Evolutionary conservation across 2,797 vertebrate species (phyloP), one percentile per base, ranked within the genome.

Genomic region (Eleutherodactylus coqui): DNA sequence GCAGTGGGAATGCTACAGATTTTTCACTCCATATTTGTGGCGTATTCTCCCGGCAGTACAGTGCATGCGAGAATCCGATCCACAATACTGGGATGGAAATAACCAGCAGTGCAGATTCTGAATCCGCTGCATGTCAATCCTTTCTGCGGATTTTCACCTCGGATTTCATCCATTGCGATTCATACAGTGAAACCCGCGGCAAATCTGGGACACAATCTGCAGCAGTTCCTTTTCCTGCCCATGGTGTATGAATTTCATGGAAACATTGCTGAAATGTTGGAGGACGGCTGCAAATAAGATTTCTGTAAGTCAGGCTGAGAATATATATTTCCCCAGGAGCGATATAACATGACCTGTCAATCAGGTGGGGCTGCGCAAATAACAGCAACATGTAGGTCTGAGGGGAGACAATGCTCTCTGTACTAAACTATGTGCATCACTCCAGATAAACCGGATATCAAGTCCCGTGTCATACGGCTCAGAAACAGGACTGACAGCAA

Each of bases 291-390:
- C 55, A 70, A 67, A 82, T 69, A 82, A 82, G 21, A 34, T 34
- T 21, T 81, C 78, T 67, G 47, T 21, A 29, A 79, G 58, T 67
- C 43, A 49, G 21, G 4, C 13, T 36, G 32, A 53, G 27, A 38
- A 41, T 41, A 41, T 70, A 38, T 70, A 53, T 24, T 34, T 70
- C 32, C 14, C 27, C 41, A n/a, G 5, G 47, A 70, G 45, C 13
- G 0, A 10, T 70, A 17, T 49, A 82, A 70, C 47, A 70, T 53
- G 79, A 82, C 79, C 79, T 70, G 47, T 82, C 64, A 70, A 34
- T 47, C 64, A 36, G 64, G 64, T 21, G 64, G 69, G 34, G 38
- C 29, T 41, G 21, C 16, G 29, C 53, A 82, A 82, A 82, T 51
- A 70, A 82, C 36, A 53, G 24, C 53, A 70, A 55, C 64, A 45